A percentile compares a stretch with the other conserved stretches of the same genome.
Conservation (phyloP, 2,888 invertebrate species). For the Perizoma flavofasciatum region DNA sequence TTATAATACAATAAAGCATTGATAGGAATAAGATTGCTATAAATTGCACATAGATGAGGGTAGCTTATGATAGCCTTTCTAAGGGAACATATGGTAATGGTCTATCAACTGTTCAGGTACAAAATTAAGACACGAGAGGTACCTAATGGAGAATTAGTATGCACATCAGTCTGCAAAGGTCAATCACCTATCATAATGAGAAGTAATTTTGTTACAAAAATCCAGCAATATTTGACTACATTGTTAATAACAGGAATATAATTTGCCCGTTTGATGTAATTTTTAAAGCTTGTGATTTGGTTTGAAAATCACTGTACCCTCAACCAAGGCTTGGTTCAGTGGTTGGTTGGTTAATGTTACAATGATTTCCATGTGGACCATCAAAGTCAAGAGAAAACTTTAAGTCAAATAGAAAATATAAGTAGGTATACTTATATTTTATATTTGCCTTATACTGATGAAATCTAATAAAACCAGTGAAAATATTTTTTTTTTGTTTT, state of each 20-base stretch:
- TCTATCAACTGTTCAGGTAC: slow-evolving; percentile 3
- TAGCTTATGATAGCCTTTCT: slow-evolving; percentile 26
- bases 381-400: slow-evolving; percentile 5
- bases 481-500: too few relatives aligned
- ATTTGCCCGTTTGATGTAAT: too few relatives aligned
- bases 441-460: too few relatives aligned
- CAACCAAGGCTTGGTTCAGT: too few relatives aligned
- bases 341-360: background rate
- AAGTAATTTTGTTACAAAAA: too few relatives aligned
- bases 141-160: background rate
- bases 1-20: slow-evolving; percentile 22
- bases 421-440: too few relatives aligned
- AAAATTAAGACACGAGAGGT: background rate
- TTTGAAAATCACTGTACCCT: too few relatives aligned
- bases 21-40: slow-evolving; percentile 17
- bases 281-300: too few relatives aligned
- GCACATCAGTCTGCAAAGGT: background rate
- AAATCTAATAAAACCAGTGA: too few relatives aligned
- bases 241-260: too few relatives aligned
- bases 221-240: background rate
- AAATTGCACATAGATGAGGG: slow-evolving; percentile 11
- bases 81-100: slow-evolving; percentile 20
- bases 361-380: slow-evolving; percentile 1
- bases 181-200: too few relatives aligned
- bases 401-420: too few relatives aligned